Percentiles rank a stretch among this genome's conserved stretches.
Evolutionary conservation across 2,888 invertebrate species (phyloP).

Genomic region (Scaeva pyrastri): DNA sequence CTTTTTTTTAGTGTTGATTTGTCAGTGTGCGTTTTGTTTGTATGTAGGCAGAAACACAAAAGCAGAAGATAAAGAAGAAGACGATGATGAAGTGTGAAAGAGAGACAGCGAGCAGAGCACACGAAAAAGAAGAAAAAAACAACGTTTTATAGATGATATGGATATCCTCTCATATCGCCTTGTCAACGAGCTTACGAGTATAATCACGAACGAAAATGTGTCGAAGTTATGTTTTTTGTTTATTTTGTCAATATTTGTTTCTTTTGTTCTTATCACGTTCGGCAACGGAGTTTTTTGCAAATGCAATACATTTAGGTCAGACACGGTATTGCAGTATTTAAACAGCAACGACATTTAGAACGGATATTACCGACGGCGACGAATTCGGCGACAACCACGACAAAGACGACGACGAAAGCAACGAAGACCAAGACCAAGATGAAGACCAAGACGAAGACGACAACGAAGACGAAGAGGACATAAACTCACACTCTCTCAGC

Average conservation of each 20-base stretch:
- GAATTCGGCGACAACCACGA: conserved; percentile 45
- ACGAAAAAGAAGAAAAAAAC: conserved; percentile 50
- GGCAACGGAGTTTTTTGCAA: conserved; percentile 8
- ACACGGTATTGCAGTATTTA: conserved; percentile 50
- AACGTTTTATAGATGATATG: conserved; percentile 47
- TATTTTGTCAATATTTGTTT: conserved; percentile 20
- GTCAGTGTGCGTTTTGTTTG: conserved; percentile 36
- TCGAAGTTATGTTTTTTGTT: conserved; percentile 32
- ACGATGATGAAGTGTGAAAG: conserved; percentile 47
- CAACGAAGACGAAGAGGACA: conserved; percentile 38
- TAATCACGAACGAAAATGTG: conserved; percentile 39
- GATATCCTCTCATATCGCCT: conserved; percentile 65
- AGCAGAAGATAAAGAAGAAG: conserved; percentile 13
- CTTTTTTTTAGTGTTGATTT: conserved; percentile 17
- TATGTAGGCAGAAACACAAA: conserved; percentile 46
- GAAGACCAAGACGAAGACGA: conserved; percentile 7
- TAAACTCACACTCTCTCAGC: conserved; percentile 67
- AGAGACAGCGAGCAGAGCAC: conserved; percentile 23
- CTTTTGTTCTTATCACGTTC: conserved; percentile 37
- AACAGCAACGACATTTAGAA: conserved; percentile 44
- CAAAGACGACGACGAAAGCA: conserved; percentile 24
- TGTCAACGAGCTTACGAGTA: conserved; percentile 62
- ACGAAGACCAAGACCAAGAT: conserved; percentile 1
- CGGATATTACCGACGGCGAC: conserved; percentile 55
- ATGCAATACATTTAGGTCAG: conserved; percentile 33